Conservation (phyloP, 2,113 vertebrate species). For the Tetraodon nigroviridis region DNA sequence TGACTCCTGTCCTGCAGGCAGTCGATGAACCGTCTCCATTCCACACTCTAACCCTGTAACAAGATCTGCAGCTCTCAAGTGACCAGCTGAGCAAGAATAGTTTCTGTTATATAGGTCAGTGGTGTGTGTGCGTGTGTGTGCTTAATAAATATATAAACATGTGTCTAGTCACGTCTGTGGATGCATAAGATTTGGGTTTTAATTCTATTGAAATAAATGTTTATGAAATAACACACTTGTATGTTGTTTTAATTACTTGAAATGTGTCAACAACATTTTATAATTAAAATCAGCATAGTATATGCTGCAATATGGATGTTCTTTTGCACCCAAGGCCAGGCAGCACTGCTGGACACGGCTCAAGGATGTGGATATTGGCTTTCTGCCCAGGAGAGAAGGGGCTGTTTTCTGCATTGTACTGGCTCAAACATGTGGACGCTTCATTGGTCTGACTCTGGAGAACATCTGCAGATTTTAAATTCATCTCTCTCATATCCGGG, state of each 20-base stretch:
- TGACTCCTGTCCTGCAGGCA: conserved; percentile 22
- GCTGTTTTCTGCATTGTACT: too few species aligned
- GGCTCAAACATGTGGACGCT: too few species aligned
- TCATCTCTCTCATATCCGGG: too few species aligned
- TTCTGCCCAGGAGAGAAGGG: too few species aligned
- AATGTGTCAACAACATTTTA: neutral
- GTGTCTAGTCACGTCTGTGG: conserved; percentile 10
- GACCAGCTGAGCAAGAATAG: conserved; percentile 50
- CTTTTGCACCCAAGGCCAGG: too few species aligned
- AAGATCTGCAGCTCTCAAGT: conserved; percentile 32
- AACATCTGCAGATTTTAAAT: too few species aligned
- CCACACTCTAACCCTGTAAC: conserved; percentile 32
- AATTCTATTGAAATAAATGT: conserved; percentile 41
- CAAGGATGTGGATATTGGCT: too few species aligned
- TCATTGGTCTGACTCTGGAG: too few species aligned
- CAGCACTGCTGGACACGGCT: too few species aligned
- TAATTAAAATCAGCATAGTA: neutral
- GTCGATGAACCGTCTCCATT: conserved; percentile 33
- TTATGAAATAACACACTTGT: neutral
- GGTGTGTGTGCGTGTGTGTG: too few species aligned
- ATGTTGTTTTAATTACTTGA: neutral
- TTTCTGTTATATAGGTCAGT: conserved; percentile 53
- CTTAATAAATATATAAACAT: conserved; percentile 10
- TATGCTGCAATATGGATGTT: too few species aligned
- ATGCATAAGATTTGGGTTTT: conserved; percentile 37